Evolutionary conservation across 2,888 invertebrate genomes (phyloP), one percentile per base, ranked within the genome.

Genomic region (Drosophila colorata): DNA sequence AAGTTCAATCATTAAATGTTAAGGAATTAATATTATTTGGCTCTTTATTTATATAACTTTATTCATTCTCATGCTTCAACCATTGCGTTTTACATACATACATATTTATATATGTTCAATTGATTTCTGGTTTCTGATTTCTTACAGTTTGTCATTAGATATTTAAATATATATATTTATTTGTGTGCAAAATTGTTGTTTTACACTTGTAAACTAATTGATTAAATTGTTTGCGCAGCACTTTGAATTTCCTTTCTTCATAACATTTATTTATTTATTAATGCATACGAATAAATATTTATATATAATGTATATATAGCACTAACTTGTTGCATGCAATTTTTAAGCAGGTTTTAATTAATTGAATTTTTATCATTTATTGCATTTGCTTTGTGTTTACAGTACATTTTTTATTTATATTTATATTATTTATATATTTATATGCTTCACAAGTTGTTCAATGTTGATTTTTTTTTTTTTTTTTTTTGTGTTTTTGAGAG

Each of bases 321-420:
- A 83, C 88, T 87, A 81, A 71, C 59, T 72, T 76, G 76, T 67
- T 78, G 82, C 86, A 66, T 41, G 60, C 78, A 71, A 81, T 69
- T 76, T 53, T 44, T 70, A 83, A 87, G 88, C 88, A 82, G 65
- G 61, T 74, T 70, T 51, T 52, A 41, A 18, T 49, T 56, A 41
- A 65, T 79, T 85, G 60, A 73, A 69, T 67, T 74, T 74, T 28
- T 41, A 60, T 60, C 44, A 67, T 60, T 81, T 81, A 84, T 80
- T 80, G 80, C 78, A 70, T 78, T 81, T 61, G 67, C 71, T 69
- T 78, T 60, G 58, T 67, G 61, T 56, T 59, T 72, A 75, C 53
- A 56, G 44, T 78, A 85, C 56, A 58, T 74, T 57, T 51, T 66
- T 61, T 2, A 60, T 16, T 44, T 64, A 61, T 61, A 68, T 69